phyloP scores from a whole-genome alignment of 2,888 invertebrate species.

The Blastobasis lacticolella region DNA sequence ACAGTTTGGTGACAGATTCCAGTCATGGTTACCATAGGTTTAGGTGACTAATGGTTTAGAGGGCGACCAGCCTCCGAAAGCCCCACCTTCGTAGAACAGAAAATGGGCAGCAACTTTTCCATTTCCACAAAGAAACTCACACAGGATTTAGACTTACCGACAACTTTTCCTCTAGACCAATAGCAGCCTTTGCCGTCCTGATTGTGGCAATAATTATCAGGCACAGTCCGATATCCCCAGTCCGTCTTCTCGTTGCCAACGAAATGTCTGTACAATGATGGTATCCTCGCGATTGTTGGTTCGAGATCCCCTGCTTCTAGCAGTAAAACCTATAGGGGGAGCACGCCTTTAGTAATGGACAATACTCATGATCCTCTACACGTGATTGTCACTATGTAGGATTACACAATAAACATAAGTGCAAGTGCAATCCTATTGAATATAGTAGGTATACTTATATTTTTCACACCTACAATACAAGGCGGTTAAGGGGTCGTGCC shows the following conservation, averaged over 20 bases:
- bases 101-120: too few relatives aligned
- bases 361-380: too few relatives aligned
- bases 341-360: neutral
- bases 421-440: too few relatives aligned
- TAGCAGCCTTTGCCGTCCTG: conserved; percentile 66
- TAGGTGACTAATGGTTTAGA: neutral
- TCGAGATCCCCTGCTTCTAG: conserved; percentile 77
- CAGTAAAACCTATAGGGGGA: conserved; percentile 34
- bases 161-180: conserved; percentile 82
- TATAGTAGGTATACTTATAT: too few relatives aligned
- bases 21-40: neutral
- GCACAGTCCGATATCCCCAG: conserved; percentile 77
- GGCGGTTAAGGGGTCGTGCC: too few relatives aligned
- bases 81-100: neutral
- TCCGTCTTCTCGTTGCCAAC: conserved; percentile 72
- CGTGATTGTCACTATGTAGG: too few relatives aligned
- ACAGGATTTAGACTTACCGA: conserved; percentile 56
- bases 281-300: conserved; percentile 72
- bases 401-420: too few relatives aligned
- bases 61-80: neutral
- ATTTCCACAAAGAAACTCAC: neutral
- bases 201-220: conserved; percentile 74
- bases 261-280: conserved; percentile 73
- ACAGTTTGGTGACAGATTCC: neutral
- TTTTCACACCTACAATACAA: too few relatives aligned